Percentiles rank a stretch among this genome's conserved stretches.
Evolutionary conservation across 2,797 vertebrate species (phyloP).

Genomic region (Craterocephalus amniculus): DNA sequence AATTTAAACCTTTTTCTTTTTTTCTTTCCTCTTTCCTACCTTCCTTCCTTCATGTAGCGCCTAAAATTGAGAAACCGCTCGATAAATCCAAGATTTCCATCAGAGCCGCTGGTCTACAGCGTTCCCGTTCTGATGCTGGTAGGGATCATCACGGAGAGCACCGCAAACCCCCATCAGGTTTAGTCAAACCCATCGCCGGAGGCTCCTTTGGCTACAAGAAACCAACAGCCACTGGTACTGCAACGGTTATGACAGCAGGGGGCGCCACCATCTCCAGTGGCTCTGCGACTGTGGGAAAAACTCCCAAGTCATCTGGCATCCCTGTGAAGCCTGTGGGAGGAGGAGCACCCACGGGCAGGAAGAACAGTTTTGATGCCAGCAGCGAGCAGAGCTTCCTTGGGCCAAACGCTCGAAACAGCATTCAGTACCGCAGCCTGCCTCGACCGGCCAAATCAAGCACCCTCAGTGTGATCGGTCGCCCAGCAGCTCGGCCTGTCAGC

Average conservation of each 20-base stretch:
- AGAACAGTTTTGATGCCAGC: slow-evolving; percentile 94
- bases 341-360: slow-evolving; percentile 79
- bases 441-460: slow-evolving; percentile 96
- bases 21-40: slow-evolving; percentile 4
- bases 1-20: not conserved
- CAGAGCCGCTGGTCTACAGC: slow-evolving; percentile 89
- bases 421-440: slow-evolving; percentile 97
- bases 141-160: slow-evolving; percentile 88
- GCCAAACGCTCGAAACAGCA: slow-evolving; percentile 89
- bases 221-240: slow-evolving; percentile 87
- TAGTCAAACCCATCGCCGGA: slow-evolving; percentile 88
- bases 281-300: slow-evolving; percentile 92
- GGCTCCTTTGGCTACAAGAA: slow-evolving; percentile 95
- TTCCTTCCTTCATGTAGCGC: slow-evolving; percentile 55
- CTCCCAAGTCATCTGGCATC: slow-evolving; percentile 93
- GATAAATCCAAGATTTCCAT: slow-evolving; percentile 92
- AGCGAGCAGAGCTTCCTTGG: slow-evolving; percentile 90
- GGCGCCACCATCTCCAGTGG: slow-evolving; percentile 85
- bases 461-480: slow-evolving; percentile 91
- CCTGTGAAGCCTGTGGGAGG: slow-evolving; percentile 90
- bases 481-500: slow-evolving; percentile 84
- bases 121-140: slow-evolving; percentile 94
- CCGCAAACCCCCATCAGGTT: slow-evolving; percentile 94
- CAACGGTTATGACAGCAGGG: slow-evolving; percentile 91
- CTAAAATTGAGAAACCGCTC: slow-evolving; percentile 89